Conservation (phyloP, 2,888 invertebrate species). For the Pardosa pseudoannulata region DNA sequence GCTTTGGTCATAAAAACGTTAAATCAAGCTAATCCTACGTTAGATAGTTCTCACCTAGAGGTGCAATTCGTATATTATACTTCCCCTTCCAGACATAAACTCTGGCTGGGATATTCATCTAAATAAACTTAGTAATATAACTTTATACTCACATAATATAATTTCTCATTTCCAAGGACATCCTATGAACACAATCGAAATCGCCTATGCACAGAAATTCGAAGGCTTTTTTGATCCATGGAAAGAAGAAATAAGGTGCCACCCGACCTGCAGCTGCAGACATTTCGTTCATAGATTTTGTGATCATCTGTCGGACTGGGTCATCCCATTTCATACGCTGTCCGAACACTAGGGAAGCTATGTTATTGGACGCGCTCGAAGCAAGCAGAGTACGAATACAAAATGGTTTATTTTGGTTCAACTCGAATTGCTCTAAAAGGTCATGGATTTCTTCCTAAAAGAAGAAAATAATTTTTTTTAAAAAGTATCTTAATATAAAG, state of each 20-base stretch:
- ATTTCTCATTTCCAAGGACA: neutral
- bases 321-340: slow-evolving; percentile 72
- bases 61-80: too few species aligned
- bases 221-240: neutral
- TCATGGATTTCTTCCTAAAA: slow-evolving; percentile 56
- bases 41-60: too few species aligned
- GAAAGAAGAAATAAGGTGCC: slow-evolving; percentile 38
- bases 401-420: neutral
- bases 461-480: too few species aligned
- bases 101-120: too few species aligned
- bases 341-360: slow-evolving; percentile 73
- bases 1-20: too few species aligned
- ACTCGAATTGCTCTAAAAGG: slow-evolving; percentile 30
- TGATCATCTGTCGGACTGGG: slow-evolving; percentile 33
- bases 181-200: neutral
- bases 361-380: slow-evolving; percentile 73
- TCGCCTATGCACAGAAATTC: slow-evolving; percentile 8
- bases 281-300: slow-evolving; percentile 10
- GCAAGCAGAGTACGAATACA: slow-evolving; percentile 21
- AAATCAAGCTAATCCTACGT: too few species aligned
- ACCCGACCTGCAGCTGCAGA: neutral
- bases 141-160: neutral
- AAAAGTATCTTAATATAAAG: too few species aligned
- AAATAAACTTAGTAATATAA: too few species aligned
- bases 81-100: too few species aligned